Percentiles rank a stretch among this genome's conserved stretches.
Evolutionary conservation across 2,888 invertebrate species (phyloP).

Genomic region (Gandaritis pyraliata): DNA sequence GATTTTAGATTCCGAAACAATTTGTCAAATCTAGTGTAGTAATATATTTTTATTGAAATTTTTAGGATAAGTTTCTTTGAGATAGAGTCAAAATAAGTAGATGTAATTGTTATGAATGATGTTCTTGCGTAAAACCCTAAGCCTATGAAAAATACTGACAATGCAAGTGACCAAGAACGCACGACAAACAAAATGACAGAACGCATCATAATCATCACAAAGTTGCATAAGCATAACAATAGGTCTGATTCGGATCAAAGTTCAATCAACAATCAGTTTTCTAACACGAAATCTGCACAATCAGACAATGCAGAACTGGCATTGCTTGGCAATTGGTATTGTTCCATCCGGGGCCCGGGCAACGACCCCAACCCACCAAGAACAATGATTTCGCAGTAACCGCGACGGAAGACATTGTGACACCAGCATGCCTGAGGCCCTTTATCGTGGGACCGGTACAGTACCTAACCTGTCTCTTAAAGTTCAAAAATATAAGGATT

Average conservation of each 20-base stretch:
- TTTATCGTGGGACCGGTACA: neutral
- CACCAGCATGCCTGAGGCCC: neutral
- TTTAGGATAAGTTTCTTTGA: too few relatives aligned
- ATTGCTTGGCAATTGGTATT: slow-evolving; percentile 10
- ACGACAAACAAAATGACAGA: too few relatives aligned
- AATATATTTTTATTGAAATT: too few relatives aligned
- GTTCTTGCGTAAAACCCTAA: too few relatives aligned
- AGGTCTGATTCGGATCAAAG: neutral
- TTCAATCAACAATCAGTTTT: neutral
- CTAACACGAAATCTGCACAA: slow-evolving; percentile 8
- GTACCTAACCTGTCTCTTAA: too few relatives aligned
- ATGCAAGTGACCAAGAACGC: neutral
- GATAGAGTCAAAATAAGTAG: too few relatives aligned
- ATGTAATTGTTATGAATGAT: too few relatives aligned
- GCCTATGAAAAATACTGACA: too few relatives aligned
- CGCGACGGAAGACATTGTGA: slow-evolving; percentile 5
- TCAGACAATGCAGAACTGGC: neutral
- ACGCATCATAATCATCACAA: neutral
- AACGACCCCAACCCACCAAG: neutral
- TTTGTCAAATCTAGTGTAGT: too few relatives aligned
- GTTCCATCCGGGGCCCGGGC: slow-evolving; percentile 1
- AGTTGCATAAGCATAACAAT: neutral
- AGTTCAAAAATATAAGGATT: too few relatives aligned
- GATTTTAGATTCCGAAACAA: too few relatives aligned
- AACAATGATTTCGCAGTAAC: slow-evolving; percentile 3